Evolutionary conservation across 2,888 invertebrate genomes (phyloP).

Genomic region (Noctua janthina): DNA sequence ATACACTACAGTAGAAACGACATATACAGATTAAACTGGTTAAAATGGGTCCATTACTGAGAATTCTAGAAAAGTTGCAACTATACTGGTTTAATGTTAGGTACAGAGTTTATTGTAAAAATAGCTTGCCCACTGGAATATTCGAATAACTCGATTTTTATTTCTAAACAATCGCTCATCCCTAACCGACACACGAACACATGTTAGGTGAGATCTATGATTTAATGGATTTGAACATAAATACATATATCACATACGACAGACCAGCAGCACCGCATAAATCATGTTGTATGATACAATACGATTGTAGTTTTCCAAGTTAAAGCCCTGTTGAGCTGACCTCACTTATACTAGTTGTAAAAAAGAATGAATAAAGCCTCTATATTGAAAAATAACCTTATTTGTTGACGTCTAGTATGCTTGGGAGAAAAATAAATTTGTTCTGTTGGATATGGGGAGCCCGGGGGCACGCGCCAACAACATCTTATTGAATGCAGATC

Average conservation of each 20-base stretch:
- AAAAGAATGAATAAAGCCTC: slow-evolving; percentile 79
- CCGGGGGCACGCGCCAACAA: slow-evolving; percentile 78
- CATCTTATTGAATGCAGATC: slow-evolving; percentile 83
- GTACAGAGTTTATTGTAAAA: background rate
- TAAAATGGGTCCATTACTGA: background rate
- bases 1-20: background rate
- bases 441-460: slow-evolving; percentile 82
- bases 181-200: slow-evolving; percentile 15
- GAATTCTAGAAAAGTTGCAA: background rate
- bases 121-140: background rate
- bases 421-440: slow-evolving; percentile 88
- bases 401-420: slow-evolving; percentile 88
- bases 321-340: slow-evolving; percentile 52
- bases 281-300: slow-evolving; percentile 30
- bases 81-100: background rate
- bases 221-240: slow-evolving; percentile 27
- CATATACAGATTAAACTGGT: background rate
- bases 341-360: slow-evolving; percentile 73
- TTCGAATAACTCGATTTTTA: slow-evolving; percentile 21
- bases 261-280: slow-evolving; percentile 11
- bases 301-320: slow-evolving; percentile 32
- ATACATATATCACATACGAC: slow-evolving; percentile 8
- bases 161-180: slow-evolving; percentile 37
- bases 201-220: slow-evolving; percentile 30
- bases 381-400: slow-evolving; percentile 88